Conservation (phyloP, 2,797 vertebrate species). For the Neostethus bicornis region DNA sequence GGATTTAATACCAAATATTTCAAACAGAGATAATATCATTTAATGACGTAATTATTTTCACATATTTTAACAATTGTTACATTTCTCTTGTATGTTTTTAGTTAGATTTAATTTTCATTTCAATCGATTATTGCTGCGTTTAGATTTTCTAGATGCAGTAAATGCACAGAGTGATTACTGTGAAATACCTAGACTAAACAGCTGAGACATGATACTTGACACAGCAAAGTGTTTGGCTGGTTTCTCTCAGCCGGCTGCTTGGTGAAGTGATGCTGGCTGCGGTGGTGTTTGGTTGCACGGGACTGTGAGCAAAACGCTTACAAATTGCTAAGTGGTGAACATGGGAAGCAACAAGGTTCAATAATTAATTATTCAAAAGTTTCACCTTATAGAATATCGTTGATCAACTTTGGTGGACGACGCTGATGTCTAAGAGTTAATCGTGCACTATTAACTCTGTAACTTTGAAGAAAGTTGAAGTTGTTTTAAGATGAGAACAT, state of each 20-base stretch:
- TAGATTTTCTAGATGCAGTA: neutral
- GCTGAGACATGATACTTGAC: conserved; percentile 4
- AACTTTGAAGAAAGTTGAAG: neutral
- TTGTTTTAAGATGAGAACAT: neutral
- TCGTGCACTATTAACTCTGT: neutral
- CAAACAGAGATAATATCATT: no score
- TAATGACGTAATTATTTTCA: no score
- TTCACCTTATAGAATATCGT: conserved; percentile 58
- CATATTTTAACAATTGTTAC: no score
- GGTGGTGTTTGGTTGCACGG: conserved; percentile 63
- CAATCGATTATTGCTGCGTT: neutral
- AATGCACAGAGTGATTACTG: neutral
- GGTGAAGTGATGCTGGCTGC: conserved; percentile 32
- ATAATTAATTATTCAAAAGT: conserved; percentile 70
- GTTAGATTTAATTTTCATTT: no score
- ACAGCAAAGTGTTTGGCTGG: conserved; percentile 9
- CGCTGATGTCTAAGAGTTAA: conserved; percentile 12
- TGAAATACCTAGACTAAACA: neutral
- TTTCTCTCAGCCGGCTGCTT: conserved; percentile 25
- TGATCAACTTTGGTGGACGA: conserved; percentile 15
- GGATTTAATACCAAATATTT: no score
- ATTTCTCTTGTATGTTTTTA: no score
- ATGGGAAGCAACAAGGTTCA: conserved; percentile 45
- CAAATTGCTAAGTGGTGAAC: conserved; percentile 70
- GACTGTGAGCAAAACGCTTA: conserved; percentile 68